Base-by-base conservation (phyloP, 2,797 vertebrate species). In the Myotis findleyi region DNA sequence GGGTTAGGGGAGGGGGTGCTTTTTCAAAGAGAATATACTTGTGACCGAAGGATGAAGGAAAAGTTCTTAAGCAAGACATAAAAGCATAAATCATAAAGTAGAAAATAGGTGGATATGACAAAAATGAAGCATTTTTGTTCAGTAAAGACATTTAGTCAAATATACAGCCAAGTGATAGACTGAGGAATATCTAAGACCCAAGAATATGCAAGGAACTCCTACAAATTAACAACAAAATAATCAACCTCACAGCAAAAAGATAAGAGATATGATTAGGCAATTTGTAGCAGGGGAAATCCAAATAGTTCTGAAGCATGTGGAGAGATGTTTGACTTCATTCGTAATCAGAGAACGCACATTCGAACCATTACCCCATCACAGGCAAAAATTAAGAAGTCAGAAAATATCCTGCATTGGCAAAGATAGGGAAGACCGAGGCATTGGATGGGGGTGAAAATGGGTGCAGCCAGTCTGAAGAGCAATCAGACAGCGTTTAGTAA, bases 341-440 rank as follows among this genome's bases (percentile, higher is more conserved):
- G 7, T 71, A 92, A 94, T 90, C 89, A 96, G 55, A 92, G 89
- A 89, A 82, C 1, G 5, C 76, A 55, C 47, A 27, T 87, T 81
- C 30, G 16, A 66, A 82, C 47, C 90, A 73, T 62, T 79, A 79
- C 30, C n/a, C 80, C 89, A 79, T 77, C 85, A 76, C 11, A 68
- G 75, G 51, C 76, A 87, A 73, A 86, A 94, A 87, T 77, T 27
- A 82, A 86, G 53, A 89, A 72, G 81, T 66, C 80, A 49, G 84
- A 49, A 69, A 64, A 64, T 36, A 72, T 4, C 59, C 66, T 9
- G n/a, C 75, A 5, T 17, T 66, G 79, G 49, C 62, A 89, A 59
- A 53, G 49, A 41, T 21, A 23, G 62, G 49, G 38, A 75, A 71
- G 33, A 64, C 53, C 36, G 25, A 3, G 6, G 64, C 27, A 3